Evolutionary conservation across 2,113 vertebrate genomes (phyloP), one percentile per base, ranked within the genome.

Genomic region (Ancistrus triradiatus): DNA sequence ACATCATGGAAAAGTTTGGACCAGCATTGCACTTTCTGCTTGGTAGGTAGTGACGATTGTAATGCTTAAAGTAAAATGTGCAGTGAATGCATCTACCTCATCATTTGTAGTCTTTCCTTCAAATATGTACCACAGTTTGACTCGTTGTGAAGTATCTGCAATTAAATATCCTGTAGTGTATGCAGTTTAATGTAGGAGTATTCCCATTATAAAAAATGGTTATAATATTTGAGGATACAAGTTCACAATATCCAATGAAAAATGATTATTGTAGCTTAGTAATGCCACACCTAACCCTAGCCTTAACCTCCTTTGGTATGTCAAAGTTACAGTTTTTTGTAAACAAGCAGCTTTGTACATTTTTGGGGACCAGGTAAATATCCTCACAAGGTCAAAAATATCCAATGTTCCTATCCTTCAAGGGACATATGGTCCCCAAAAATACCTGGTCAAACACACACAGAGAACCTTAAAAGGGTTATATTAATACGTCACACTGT

Each of bases 171-270:
- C 13, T 24, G 15, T 31, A 47, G 6, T 52, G 31, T 63, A 19
- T 47, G n/a, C 35, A 37, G 47, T 8, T 24, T 17, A 9, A 17
- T n/a, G 18, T 33, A n/a, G n/a, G n/a, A n/a, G n/a, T n/a, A n/a
- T 42, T 55, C 11, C 37, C 35, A 17, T 51, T 27, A n/a, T n/a
- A 10, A 72, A 49, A 68, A 68, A 68, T 44, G 51, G 43, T n/a
- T n/a, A 42, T 42, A 53, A 61, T 46, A 56, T n/a, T 56, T 38
- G 58, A 55, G 40, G 19, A 55, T 7, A 31, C 27, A 31, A 31
- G 27, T 31, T 31, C 27, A 31, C 3, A 31, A 31, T 7, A 31
- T 31, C 27, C 3, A 4, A 31, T 31, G 27, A 7, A 31, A 31
- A 31, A 11, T n/a, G 10, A 40, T 35, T n/a, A 35, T n/a, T n/a